Evolutionary conservation across 2,888 invertebrate genomes (phyloP).

Genomic region (Oxytorus armatus): DNA sequence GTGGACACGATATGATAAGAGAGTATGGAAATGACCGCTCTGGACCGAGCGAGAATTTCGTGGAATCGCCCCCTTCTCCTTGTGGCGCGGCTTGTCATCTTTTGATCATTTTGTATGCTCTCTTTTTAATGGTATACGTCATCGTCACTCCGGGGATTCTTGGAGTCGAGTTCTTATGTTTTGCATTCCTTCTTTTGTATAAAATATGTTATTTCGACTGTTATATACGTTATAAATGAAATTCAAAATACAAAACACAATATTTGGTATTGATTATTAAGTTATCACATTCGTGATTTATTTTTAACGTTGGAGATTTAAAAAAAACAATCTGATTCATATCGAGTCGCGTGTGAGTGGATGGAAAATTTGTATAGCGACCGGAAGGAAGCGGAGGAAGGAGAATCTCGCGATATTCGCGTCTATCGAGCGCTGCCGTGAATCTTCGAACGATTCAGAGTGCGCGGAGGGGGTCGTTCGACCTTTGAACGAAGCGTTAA

Average conservation of each 20-base stretch:
- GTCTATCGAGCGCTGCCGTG: conserved; percentile 52
- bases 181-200: conserved; percentile 65
- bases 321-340: no score
- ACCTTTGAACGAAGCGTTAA: conserved; percentile 82
- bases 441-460: conserved; percentile 59
- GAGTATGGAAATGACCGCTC: conserved; percentile 34
- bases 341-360: neutral
- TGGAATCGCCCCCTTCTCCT: conserved; percentile 35
- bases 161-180: conserved; percentile 66
- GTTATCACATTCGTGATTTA: no score
- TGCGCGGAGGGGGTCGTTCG: conserved; percentile 67
- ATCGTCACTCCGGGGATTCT: conserved; percentile 69
- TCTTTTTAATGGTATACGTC: conserved; percentile 42
- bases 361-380: neutral
- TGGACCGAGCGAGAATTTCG: conserved; percentile 45
- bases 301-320: no score
- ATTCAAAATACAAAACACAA: conserved; percentile 62
- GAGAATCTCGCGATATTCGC: conserved; percentile 32
- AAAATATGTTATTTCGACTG: conserved; percentile 67
- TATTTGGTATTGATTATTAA: no score
- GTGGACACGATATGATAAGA: conserved; percentile 62
- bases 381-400: conserved; percentile 46
- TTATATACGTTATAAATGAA: conserved; percentile 13
- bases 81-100: conserved; percentile 35
- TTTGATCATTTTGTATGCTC: conserved; percentile 48